Conservation (phyloP, 2,888 invertebrate genomes). For the Lasioglossum lativentre region DNA sequence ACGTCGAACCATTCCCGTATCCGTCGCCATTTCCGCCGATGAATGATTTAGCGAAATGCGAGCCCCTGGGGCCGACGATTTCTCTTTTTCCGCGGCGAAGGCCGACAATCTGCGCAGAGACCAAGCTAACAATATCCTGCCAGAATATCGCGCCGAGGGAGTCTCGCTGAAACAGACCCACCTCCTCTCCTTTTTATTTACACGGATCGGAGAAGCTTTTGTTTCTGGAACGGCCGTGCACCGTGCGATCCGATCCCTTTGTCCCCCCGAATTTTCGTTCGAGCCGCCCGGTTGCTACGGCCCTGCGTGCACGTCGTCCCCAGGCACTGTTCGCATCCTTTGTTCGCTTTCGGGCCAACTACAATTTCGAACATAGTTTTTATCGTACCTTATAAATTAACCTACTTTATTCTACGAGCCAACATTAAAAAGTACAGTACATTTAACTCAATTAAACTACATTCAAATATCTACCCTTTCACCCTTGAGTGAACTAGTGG, state of each 20-base stretch:
- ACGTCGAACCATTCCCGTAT: not conserved
- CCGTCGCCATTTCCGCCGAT: not conserved
- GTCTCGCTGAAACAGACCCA: not conserved
- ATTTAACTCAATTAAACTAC: too few relatives aligned
- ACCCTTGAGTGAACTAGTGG: too few relatives aligned
- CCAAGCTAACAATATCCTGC: not conserved
- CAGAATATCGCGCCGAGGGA: not conserved
- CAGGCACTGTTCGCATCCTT: not conserved
- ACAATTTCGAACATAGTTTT: not conserved
- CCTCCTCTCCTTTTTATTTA: not conserved
- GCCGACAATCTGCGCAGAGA: not conserved
- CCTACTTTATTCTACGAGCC: not conserved
- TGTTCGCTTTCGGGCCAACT: not conserved
- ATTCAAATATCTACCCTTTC: too few relatives aligned
- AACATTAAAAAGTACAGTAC: too few relatives aligned
- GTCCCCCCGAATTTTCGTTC: not conserved
- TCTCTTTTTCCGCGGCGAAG: not conserved
- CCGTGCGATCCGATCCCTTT: not conserved
- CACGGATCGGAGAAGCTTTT: not conserved
- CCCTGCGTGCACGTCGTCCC: not conserved
- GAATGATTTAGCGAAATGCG: conserved; percentile 3
- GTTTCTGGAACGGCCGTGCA: not conserved
- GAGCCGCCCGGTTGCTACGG: not conserved
- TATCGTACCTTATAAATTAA: not conserved
- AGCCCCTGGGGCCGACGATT: not conserved